These are phyloP conservation scores for Vidua chalybeata DNA, from an alignment of 2,113 vertebrate genomes.

Conservation along the genomic window DNA sequence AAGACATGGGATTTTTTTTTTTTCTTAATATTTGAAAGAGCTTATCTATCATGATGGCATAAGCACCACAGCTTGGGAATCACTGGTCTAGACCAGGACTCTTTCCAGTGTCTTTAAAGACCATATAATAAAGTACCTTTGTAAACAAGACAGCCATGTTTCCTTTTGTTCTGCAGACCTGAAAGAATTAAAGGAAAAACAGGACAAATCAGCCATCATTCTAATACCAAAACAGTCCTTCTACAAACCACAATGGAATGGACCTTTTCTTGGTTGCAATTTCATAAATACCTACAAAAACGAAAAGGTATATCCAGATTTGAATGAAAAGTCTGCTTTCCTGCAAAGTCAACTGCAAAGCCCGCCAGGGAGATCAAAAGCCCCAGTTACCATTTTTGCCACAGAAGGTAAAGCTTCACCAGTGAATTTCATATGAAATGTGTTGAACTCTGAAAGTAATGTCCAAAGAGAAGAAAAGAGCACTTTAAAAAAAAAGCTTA, in stretches of 20 bases:
- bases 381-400: neutral
- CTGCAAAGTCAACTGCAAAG: neutral
- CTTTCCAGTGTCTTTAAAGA: neutral
- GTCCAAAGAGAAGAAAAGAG: neutral
- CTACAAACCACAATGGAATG: neutral
- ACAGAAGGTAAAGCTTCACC: neutral
- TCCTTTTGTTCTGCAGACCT: conserved; percentile 91
- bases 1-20: neutral
- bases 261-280: neutral
- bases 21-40: neutral
- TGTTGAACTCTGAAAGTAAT: neutral
- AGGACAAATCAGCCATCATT: neutral
- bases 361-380: neutral
- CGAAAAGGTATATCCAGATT: neutral
- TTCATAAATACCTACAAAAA: neutral
- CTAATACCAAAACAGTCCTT: neutral
- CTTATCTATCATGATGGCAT: neutral
- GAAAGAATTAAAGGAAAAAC: conserved; percentile 47
- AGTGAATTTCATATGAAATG: neutral
- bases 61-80: neutral
- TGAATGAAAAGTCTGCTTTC: neutral
- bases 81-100: neutral
- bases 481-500: neutral
- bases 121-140: conserved; percentile 80
- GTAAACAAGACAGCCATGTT: conserved; percentile 87